Base-by-base conservation (phyloP, 2,888 invertebrate species). In the Mesorhabditis spiculigera region DNA sequence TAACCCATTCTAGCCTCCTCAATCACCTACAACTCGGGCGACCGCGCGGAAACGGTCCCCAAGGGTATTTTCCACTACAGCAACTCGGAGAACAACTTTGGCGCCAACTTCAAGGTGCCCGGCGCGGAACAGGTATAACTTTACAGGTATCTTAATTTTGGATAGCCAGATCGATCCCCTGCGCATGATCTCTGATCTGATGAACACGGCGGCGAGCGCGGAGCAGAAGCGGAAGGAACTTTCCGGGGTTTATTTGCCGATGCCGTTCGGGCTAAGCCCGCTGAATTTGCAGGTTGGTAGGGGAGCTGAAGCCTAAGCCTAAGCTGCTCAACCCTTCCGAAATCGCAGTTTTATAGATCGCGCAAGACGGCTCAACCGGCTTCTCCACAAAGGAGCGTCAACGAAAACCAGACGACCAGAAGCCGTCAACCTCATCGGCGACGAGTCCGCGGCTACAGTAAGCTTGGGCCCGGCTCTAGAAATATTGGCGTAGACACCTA, bases 211-310 rank as follows among this genome's bases (percentile, higher is more conserved):
- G 8, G 58, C n/a, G 58, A 50, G n/a, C n/a, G 58, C 58, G 10
- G 58, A 50, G n/a, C 58, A 50, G n/a, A 50, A 50, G n/a, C 8
- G 10, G 58, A 50, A 50, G n/a, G 10, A 50, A 3, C 58, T 50
- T 50, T 50, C 58, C 58, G 58, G 58, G 58, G 58, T n/a, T 50
- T 50, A 50, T 50, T n/a, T 50, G 8, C 58, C 58, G n/a, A 50
- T 50, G 58, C 58, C 58, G 8, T 50, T 50, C n/a, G 58, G 58
- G n/a, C n/a, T 50, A n/a, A 50, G 58, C n/a, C 58, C 58, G 10
- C 58, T 50, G 10, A 50, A 50, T 50, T 50, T 50, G n/a, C 58
- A 50, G 58, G 58, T 50, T 28, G 28, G 28, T 28, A 28, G 28
- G 28, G 28, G 28, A 28, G 28, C 28, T 28, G 28, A n/a, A n/a